Evolutionary conservation across 1,140 invertebrate genomes (phyloP), one percentile per base, ranked within the genome.

Genomic region (Onthophagus taurus): DNA sequence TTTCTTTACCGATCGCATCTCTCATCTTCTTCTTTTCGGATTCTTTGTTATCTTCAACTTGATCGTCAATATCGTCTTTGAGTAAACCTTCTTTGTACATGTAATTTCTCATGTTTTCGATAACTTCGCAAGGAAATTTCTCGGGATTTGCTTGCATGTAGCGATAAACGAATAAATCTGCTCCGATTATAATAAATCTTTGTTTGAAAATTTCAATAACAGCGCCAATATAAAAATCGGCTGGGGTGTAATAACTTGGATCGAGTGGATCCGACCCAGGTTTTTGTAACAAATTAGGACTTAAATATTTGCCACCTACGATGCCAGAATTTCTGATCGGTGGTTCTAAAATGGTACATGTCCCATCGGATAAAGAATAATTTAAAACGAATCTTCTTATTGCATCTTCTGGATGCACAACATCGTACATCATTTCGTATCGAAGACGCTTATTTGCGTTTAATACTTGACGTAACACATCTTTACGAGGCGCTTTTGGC

Each of bases 91-190:
- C 59, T 16, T 65, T 57, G 49, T 72, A 65, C 61, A 81, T 74
- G 55, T 80, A 75, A 52, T 77, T 71, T 21, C 72, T 65, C 17
- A 82, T 68, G 51, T 74, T 78, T 38, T 78, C 67, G 7, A 75
- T 70, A 2, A 79, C 63, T 44, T 78, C 69, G 14, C 67, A 68
- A 4, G 71, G 65, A 61, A 84, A 84, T 58, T 82, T 81, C 2
- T 78, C 72, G 1, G 71, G 67, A 59, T 83, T 81, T n/a, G 71
- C 71, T 51, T 74, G 67, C 67, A 83, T 78, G 52, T 82, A 84
- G 9, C 75, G 67, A 55, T 80, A 81, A 1, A 82, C 80, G 52
- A 72, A 78, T 7, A 81, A 58, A 60, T 83, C 82, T 17, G 76
- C 76, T 0, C 78, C 79, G 11, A 68, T 74, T 26, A 84, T 77